phyloP scores from a whole-genome alignment of 2,113 vertebrate species.

The Axis porcinus region DNA sequence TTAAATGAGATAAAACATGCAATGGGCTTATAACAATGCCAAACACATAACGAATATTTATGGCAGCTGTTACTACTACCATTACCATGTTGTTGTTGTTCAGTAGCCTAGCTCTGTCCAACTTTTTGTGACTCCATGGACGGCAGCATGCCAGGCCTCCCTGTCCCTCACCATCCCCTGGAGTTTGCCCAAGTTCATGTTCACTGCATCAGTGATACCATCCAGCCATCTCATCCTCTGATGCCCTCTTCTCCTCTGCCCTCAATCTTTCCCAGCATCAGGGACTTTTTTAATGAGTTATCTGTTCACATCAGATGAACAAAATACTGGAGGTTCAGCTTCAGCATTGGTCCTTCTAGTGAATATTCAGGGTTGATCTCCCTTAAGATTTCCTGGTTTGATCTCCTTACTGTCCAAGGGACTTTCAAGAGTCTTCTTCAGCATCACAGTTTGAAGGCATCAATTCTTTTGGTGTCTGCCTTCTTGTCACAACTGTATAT shows the following conservation, averaged over 20 bases:
- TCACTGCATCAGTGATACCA: background rate
- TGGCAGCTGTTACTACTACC: background rate
- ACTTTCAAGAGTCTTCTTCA: background rate
- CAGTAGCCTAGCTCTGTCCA: rapidly evolving
- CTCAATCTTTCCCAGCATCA: background rate
- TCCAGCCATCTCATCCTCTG: background rate
- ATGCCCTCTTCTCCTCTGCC: background rate
- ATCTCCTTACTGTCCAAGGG: background rate
- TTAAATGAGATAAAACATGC: background rate
- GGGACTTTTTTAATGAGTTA: background rate
- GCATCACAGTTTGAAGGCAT: background rate
- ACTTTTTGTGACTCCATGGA: background rate
- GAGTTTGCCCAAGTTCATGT: background rate
- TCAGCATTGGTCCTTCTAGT: background rate
- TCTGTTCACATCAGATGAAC: background rate
- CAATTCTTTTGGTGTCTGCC: background rate
- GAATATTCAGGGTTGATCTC: background rate
- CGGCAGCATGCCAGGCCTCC: background rate
- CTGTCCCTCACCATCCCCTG: background rate
- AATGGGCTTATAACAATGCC: background rate
- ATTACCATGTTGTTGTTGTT: background rate
- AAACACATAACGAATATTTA: background rate
- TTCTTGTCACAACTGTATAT: background rate
- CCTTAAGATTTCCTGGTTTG: background rate
- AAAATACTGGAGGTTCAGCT: background rate